Conservation (phyloP, 1,140 invertebrate species). For the Maniola jurtina region DNA sequence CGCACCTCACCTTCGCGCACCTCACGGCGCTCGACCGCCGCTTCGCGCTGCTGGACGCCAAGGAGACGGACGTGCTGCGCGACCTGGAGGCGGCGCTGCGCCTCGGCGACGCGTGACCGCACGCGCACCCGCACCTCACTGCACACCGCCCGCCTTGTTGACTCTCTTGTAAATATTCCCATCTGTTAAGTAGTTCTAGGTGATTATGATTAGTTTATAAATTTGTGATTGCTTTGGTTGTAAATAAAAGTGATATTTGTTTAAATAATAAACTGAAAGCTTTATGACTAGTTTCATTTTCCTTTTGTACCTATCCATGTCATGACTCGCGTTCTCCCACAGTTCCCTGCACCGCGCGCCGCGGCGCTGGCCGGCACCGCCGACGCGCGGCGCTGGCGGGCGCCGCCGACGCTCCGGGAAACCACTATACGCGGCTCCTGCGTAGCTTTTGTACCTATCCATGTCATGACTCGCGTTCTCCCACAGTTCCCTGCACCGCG, state of each 20-base stretch:
- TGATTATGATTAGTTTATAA: slow-evolving; percentile 73
- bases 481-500: no score
- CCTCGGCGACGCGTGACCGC: slow-evolving; percentile 76
- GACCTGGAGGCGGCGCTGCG: slow-evolving; percentile 89
- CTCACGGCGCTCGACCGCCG: slow-evolving; percentile 91
- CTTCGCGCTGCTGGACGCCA: slow-evolving; percentile 95
- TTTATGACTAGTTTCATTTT: slow-evolving; percentile 47
- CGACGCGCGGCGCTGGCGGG: no score
- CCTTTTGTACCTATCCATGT: neutral
- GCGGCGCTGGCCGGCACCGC: no score
- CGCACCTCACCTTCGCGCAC: no score
- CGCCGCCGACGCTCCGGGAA: no score
- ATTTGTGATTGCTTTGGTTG: slow-evolving; percentile 77
- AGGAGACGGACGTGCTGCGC: slow-evolving; percentile 92
- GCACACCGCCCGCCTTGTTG: slow-evolving; percentile 84
- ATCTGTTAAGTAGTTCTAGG: slow-evolving; percentile 77
- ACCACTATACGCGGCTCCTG: no score
- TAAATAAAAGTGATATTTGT: slow-evolving; percentile 79
- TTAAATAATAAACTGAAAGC: slow-evolving; percentile 76
- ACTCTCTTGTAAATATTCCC: slow-evolving; percentile 75
- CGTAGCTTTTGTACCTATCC: no score
- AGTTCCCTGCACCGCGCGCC: no score
- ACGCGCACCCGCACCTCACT: no score
- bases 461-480: no score
- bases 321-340: no score